Percentiles rank a stretch among this genome's conserved stretches.
Conservation (phyloP, 2,888 invertebrate species). For the Pyrgus malvae region DNA sequence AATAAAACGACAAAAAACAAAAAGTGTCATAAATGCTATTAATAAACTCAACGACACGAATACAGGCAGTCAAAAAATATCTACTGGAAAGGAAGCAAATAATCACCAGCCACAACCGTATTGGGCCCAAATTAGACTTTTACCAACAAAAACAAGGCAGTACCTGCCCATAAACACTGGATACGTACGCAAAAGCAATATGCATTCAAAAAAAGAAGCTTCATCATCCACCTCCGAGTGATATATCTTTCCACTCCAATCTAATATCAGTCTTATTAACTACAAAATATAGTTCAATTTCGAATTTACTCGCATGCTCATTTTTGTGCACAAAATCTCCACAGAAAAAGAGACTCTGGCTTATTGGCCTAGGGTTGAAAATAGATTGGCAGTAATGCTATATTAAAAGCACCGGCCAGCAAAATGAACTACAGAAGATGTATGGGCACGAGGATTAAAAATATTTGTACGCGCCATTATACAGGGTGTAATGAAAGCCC, state of each 20-base stretch:
- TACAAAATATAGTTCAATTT: constrained; percentile 36
- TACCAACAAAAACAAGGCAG: constrained; percentile 27
- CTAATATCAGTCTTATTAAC: constrained; percentile 34
- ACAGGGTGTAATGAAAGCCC: constrained; percentile 77
- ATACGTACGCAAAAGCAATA: constrained; percentile 57
- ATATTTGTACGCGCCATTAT: constrained; percentile 81
- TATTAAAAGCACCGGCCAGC: constrained; percentile 65
- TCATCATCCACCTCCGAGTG: constrained; percentile 54
- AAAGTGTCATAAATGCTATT: too few relatives aligned
- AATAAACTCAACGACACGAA: too few relatives aligned
- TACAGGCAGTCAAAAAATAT: neutral
- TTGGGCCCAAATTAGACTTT: constrained; percentile 18
- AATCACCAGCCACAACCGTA: constrained; percentile 9
- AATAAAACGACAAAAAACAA: too few relatives aligned
- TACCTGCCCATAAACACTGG: constrained; percentile 59
- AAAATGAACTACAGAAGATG: constrained; percentile 80
- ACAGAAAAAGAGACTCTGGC: constrained; percentile 34
- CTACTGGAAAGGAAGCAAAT: constrained; percentile 1
- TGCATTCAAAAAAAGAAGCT: constrained; percentile 61
- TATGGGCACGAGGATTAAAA: constrained; percentile 79
- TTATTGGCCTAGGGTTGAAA: constrained; percentile 36
- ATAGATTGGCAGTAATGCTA: constrained; percentile 41
- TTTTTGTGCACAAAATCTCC: constrained; percentile 22
- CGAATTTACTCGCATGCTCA: constrained; percentile 24
- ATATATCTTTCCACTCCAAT: constrained; percentile 40